phyloP scores from a whole-genome alignment of 2,888 invertebrate species.

The Tenthredo amoena region DNA sequence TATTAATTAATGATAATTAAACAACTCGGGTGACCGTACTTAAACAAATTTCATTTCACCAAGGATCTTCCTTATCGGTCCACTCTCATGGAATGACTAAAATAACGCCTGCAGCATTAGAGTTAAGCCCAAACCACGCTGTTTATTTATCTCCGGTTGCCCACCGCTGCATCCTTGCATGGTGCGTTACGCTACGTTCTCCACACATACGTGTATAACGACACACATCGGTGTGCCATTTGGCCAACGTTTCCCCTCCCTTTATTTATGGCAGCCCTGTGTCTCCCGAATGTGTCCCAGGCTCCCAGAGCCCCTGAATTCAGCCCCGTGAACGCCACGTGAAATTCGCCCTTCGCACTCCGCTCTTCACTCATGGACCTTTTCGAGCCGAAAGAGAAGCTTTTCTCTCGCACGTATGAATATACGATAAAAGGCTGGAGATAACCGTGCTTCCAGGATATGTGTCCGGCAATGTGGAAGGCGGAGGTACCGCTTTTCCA shows the following conservation, averaged over 20 bases:
- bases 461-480: conserved; percentile 2
- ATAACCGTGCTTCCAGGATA: conserved; percentile 18
- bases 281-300: conserved; percentile 64
- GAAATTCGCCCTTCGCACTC: conserved; percentile 48
- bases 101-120: conserved; percentile 32
- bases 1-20: conserved; percentile 28
- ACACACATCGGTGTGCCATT: conserved; percentile 63
- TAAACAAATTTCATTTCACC: conserved; percentile 11
- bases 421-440: conserved; percentile 35
- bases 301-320: conserved; percentile 53
- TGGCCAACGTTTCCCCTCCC: conserved; percentile 62
- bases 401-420: conserved; percentile 48
- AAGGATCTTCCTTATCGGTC: conserved; percentile 38
- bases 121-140: conserved; percentile 38
- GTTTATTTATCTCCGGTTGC: conserved; percentile 46
- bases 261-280: conserved; percentile 69
- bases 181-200: conserved; percentile 33
- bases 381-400: conserved; percentile 34
- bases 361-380: conserved; percentile 28
- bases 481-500: not conserved
- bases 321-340: conserved; percentile 50
- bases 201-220: not conserved
- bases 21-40: conserved; percentile 16
- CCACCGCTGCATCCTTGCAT: conserved; percentile 47
- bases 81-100: not conserved